phyloP scores from a whole-genome alignment of 2,797 vertebrate genomes.

The Gorsachius magnificus region DNA sequence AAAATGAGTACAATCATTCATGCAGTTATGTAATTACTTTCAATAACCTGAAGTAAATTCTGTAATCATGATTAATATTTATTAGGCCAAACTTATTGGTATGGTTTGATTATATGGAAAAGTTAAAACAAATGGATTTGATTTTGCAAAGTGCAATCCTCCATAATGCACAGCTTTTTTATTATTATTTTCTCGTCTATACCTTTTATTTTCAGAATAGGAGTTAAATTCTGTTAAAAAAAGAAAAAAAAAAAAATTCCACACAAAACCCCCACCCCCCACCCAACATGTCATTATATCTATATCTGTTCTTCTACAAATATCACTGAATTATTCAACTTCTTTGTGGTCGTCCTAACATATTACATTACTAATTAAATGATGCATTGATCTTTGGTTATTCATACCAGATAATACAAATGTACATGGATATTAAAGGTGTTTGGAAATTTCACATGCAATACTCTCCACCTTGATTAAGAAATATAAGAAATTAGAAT shows the following conservation, averaged over 20 bases:
- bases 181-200: background rate
- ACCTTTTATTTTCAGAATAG: background rate
- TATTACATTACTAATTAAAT: background rate
- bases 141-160: background rate
- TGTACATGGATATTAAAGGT: background rate
- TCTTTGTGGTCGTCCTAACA: background rate
- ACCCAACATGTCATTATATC: background rate
- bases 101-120: background rate
- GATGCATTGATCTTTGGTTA: background rate
- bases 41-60: background rate
- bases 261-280: fast-evolving
- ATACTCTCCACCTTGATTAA: background rate
- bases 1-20: background rate
- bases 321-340: background rate
- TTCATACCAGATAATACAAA: background rate
- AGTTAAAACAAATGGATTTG: background rate
- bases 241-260: background rate
- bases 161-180: background rate
- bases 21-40: background rate
- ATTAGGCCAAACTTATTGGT: background rate
- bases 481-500: background rate
- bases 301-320: background rate
- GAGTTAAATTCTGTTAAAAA: background rate
- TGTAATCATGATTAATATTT: background rate
- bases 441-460: background rate